phyloP scores from a whole-genome alignment of 2,113 vertebrate genomes.

The Pseudorectes ferrugineus region DNA sequence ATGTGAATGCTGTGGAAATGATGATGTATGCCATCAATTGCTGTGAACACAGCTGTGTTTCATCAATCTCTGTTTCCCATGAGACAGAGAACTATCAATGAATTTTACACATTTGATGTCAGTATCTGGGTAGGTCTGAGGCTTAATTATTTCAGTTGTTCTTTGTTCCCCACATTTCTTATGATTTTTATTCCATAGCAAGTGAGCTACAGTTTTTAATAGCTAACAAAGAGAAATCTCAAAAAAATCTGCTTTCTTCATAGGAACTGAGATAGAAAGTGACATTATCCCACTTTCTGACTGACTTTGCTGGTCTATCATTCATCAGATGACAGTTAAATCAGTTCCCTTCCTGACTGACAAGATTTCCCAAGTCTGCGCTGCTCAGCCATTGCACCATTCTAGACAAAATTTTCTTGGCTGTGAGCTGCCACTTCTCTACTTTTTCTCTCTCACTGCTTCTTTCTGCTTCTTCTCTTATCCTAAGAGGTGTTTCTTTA shows the following conservation, averaged over 20 bases:
- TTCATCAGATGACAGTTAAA: background rate
- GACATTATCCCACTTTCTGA: background rate
- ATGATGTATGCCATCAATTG: slow-evolving; percentile 31
- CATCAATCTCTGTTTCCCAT: slow-evolving; percentile 44
- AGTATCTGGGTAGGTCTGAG: background rate
- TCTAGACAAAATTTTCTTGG: background rate
- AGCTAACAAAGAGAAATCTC: background rate
- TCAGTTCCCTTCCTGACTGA: background rate
- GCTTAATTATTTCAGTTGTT: slow-evolving; percentile 4
- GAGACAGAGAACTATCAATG: slow-evolving; percentile 23
- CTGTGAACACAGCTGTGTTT: slow-evolving; percentile 60
- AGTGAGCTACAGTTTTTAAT: background rate
- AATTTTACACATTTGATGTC: slow-evolving; percentile 27
- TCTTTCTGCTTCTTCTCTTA: background rate
- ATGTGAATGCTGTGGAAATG: slow-evolving; percentile 37
- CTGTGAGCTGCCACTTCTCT: background rate
- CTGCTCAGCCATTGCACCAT: background rate
- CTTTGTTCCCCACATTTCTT: background rate
- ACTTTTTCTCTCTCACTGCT: background rate
- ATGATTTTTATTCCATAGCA: slow-evolving; percentile 1
- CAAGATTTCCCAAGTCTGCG: background rate
- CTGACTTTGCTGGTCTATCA: background rate
- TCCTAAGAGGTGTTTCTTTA: background rate
- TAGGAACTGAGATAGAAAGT: background rate
- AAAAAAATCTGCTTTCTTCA: background rate